Evolutionary conservation across 2,888 invertebrate species (phyloP).

Genomic region (Antheraea yamamai): DNA sequence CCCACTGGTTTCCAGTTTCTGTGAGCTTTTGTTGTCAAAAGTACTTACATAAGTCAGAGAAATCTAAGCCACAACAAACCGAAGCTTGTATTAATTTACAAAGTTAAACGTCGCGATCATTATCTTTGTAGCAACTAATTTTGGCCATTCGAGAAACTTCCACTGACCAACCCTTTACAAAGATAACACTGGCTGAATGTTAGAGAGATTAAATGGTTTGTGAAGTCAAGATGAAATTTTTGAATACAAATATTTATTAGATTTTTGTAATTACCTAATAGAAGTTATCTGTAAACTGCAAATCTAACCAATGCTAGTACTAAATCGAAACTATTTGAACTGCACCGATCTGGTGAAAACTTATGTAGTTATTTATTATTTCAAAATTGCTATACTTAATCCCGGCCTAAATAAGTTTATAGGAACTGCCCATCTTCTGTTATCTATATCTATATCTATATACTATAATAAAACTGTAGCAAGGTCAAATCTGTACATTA

Average conservation of each 20-base stretch:
- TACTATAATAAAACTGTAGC: no score
- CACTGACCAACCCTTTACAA: constrained; percentile 36
- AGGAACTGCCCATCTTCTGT: no score
- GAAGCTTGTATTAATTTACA: constrained; percentile 39
- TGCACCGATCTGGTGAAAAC: background rate
- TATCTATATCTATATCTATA: no score
- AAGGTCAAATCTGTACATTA: no score
- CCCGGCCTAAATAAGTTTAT: no score
- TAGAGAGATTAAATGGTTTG: constrained; percentile 23
- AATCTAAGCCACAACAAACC: constrained; percentile 35
- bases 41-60: constrained; percentile 31
- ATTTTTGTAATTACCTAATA: background rate
- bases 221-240: constrained; percentile 4
- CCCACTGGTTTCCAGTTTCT: constrained; percentile 22
- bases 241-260: background rate
- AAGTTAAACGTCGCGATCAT: constrained; percentile 40
- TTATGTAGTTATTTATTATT: background rate
- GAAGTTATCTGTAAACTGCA: background rate
- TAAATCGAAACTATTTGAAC: no score
- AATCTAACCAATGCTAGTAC: background rate
- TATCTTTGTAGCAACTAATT: constrained; percentile 50
- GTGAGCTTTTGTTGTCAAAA: constrained; percentile 30
- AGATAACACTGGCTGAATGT: constrained; percentile 30
- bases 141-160: constrained; percentile 42
- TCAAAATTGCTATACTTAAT: background rate